Evolutionary conservation across 2,797 vertebrate species (phyloP).

Genomic region (Syngnathus rostellatus): DNA sequence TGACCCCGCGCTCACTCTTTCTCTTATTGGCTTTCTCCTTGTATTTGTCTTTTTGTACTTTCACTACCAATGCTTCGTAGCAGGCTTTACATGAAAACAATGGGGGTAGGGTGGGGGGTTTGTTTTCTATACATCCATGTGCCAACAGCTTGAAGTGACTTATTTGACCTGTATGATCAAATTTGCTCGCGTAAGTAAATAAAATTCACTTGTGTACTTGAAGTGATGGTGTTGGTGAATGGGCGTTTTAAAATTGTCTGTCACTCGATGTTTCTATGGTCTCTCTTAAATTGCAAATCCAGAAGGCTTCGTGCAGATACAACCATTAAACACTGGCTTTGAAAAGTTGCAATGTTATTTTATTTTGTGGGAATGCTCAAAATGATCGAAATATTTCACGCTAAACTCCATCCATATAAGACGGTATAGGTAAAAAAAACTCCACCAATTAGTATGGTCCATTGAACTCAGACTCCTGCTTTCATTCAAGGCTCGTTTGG

Average conservation of each 20-base stretch:
- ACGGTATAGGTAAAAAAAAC: no score
- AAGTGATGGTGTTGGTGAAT: slow-evolving; percentile 6
- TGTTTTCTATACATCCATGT: slow-evolving; percentile 99
- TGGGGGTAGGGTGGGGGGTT: slow-evolving; percentile 8
- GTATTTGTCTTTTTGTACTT: slow-evolving; percentile 97
- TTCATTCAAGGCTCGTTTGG: neutral
- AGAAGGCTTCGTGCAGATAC: neutral
- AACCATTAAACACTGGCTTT: neutral
- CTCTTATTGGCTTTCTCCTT: slow-evolving; percentile 79
- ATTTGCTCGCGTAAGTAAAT: slow-evolving; percentile 97
- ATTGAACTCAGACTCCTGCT: neutral
- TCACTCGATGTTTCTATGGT: neutral
- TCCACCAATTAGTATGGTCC: neutral
- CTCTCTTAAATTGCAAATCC: neutral
- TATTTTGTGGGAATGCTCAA: neutral
- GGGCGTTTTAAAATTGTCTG: neutral
- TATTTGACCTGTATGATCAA: slow-evolving; percentile 98
- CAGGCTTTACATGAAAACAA: slow-evolving; percentile 74
- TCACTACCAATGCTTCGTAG: slow-evolving; percentile 96
- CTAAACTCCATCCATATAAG: neutral
- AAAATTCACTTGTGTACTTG: slow-evolving; percentile 98
- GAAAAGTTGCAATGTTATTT: neutral
- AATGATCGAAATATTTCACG: neutral
- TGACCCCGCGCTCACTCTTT: slow-evolving; percentile 29
- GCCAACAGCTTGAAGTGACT: slow-evolving; percentile 99